A percentile compares a stretch with the other conserved stretches of the same genome.
Evolutionary conservation across 2,113 vertebrate genomes (phyloP).

Genomic region (Hepsetus odoe): DNA sequence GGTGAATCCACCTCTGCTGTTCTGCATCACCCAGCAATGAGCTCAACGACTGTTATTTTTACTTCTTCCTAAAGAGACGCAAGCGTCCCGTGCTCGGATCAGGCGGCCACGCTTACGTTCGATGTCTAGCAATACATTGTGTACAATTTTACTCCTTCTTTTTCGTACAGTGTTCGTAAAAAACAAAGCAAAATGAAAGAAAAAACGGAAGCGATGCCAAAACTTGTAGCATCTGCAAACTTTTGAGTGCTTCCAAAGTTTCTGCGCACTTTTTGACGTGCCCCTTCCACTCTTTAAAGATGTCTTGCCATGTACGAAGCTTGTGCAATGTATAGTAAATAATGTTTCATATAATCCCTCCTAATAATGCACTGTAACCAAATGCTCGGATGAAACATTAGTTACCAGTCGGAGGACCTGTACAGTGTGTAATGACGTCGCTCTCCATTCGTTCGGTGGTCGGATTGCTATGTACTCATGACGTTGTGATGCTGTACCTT

Average conservation of each 20-base stretch:
- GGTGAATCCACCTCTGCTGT: conserved; percentile 66
- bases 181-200: neutral
- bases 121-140: conserved; percentile 77
- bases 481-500: conserved; percentile 70
- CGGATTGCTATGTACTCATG: conserved; percentile 72
- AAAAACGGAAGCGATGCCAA: conserved; percentile 47
- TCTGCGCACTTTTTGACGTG: conserved; percentile 42
- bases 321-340: conserved; percentile 67
- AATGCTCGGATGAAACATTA: conserved; percentile 72
- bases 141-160: conserved; percentile 62
- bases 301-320: conserved; percentile 66
- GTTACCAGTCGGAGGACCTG: conserved; percentile 61
- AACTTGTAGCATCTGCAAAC: conserved; percentile 56
- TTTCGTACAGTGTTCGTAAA: conserved; percentile 71
- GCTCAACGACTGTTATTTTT: conserved; percentile 70
- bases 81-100: conserved; percentile 74
- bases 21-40: conserved; percentile 62
- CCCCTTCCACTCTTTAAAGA: conserved; percentile 39
- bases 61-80: conserved; percentile 59
- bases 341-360: conserved; percentile 69
- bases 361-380: conserved; percentile 71
- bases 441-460: conserved; percentile 68
- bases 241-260: conserved; percentile 73
- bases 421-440: conserved; percentile 71
- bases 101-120: conserved; percentile 73